Conservation (phyloP, 1,140 invertebrate species). For the Bombus breviceps region DNA sequence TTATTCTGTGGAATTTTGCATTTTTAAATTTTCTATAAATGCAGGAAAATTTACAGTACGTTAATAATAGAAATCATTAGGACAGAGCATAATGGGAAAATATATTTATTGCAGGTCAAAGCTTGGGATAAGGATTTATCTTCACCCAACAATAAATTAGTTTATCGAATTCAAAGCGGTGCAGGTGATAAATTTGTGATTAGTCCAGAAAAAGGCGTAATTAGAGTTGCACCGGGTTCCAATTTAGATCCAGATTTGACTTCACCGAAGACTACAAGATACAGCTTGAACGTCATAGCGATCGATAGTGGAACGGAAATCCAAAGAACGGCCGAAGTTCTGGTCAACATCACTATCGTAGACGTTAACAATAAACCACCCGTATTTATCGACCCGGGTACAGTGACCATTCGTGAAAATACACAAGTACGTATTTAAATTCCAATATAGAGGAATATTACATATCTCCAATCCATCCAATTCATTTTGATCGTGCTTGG, state of each 20-base stretch:
- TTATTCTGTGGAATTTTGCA: too few species aligned
- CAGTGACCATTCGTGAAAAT: slow-evolving; percentile 89
- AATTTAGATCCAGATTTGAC: slow-evolving; percentile 95
- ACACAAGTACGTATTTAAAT: slow-evolving; percentile 84
- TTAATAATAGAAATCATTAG: not conserved
- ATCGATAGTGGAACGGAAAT: slow-evolving; percentile 94
- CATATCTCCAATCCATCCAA: too few species aligned
- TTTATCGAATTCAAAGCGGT: slow-evolving; percentile 94
- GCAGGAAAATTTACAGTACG: not conserved
- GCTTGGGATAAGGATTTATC: slow-evolving; percentile 94
- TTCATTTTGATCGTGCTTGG: too few species aligned
- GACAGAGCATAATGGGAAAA: not conserved
- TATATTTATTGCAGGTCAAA: slow-evolving; percentile 84
- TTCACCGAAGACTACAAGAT: slow-evolving; percentile 87
- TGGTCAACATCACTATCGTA: slow-evolving; percentile 92
- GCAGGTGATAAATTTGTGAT: slow-evolving; percentile 96
- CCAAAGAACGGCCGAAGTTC: slow-evolving; percentile 87
- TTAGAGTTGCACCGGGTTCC: slow-evolving; percentile 93
- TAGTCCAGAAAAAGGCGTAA: slow-evolving; percentile 90
- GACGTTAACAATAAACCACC: slow-evolving; percentile 97
- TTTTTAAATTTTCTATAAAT: too few species aligned
- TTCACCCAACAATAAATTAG: slow-evolving; percentile 92
- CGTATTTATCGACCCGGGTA: slow-evolving; percentile 87
- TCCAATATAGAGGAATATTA: too few species aligned
- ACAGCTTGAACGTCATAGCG: slow-evolving; percentile 88